These are phyloP conservation scores for Masnerella sp. DNA, from an alignment of 2,888 invertebrate species.

Conservation along the genomic window DNA sequence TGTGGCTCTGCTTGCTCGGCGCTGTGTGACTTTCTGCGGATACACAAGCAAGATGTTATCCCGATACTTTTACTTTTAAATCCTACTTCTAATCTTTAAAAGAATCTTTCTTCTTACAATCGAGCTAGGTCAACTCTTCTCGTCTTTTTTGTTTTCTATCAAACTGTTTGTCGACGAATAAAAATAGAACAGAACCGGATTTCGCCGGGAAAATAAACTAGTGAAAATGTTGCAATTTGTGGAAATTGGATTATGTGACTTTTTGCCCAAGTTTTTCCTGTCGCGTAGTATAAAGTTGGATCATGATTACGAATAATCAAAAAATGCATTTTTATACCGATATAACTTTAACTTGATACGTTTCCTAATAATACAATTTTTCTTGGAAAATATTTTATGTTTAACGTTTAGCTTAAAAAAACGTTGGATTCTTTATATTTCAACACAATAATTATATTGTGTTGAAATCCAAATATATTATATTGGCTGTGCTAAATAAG, in stretches of 20 bases:
- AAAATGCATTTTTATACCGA: too few relatives aligned
- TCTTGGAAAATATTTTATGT: too few relatives aligned
- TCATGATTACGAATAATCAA: too few relatives aligned
- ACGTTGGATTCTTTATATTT: too few relatives aligned
- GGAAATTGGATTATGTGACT: slow-evolving; percentile 29
- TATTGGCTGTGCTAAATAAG: too few relatives aligned
- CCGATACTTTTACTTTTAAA: slow-evolving; percentile 60
- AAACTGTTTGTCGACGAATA: slow-evolving; percentile 47
- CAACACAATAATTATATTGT: too few relatives aligned
- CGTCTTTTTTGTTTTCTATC: slow-evolving; percentile 49
- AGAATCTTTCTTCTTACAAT: slow-evolving; percentile 53
- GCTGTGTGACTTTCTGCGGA: slow-evolving; percentile 42
- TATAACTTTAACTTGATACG: too few relatives aligned
- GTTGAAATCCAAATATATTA: too few relatives aligned
- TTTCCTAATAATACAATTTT: too few relatives aligned
- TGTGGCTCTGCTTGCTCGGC: slow-evolving; percentile 38
- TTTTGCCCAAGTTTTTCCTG: slow-evolving; percentile 1
- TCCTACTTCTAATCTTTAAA: slow-evolving; percentile 56
- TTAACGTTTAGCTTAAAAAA: too few relatives aligned
- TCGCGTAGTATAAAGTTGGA: neutral
- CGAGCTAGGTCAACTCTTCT: slow-evolving; percentile 52
- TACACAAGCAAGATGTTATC: slow-evolving; percentile 58
- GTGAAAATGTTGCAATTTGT: slow-evolving; percentile 25
- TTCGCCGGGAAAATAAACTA: slow-evolving; percentile 19
- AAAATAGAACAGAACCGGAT: slow-evolving; percentile 35